Evolutionary conservation across 2,113 vertebrate genomes (phyloP).

Genomic region (Triplophysa rosa): DNA sequence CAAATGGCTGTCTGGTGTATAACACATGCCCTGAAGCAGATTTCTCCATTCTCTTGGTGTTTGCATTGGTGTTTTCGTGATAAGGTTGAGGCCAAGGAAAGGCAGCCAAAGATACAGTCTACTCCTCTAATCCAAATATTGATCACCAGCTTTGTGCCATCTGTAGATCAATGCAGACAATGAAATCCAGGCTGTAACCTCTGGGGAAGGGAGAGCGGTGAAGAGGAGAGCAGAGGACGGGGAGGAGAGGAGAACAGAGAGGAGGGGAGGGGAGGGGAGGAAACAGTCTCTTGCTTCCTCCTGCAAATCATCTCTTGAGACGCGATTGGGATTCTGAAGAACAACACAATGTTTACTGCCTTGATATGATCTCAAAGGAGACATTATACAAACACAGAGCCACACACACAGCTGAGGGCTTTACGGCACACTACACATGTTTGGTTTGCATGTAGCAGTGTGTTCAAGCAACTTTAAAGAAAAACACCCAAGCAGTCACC

Average conservation of each 20-base stretch:
- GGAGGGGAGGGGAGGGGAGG: too few species aligned
- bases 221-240: neutral
- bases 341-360: constrained; percentile 45
- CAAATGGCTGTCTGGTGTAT: constrained; percentile 9
- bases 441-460: neutral
- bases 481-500: neutral
- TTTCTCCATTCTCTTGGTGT: neutral
- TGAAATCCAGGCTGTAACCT: constrained; percentile 61
- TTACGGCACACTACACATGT: neutral
- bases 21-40: neutral
- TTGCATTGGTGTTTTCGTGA: neutral
- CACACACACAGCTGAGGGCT: neutral
- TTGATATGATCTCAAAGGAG: constrained; percentile 15
- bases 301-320: constrained; percentile 29
- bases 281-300: neutral
- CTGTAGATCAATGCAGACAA: constrained; percentile 66
- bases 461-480: neutral
- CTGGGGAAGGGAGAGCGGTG: constrained; percentile 36
- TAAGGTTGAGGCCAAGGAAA: constrained; percentile 1
- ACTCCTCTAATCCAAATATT: constrained; percentile 57
- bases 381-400: constrained; percentile 28
- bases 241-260: too few species aligned
- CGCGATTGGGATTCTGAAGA: constrained; percentile 1
- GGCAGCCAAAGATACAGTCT: constrained; percentile 44
- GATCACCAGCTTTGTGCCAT: constrained; percentile 57